These are phyloP conservation scores for Drosophila athabasca DNA, from an alignment of 1,140 invertebrate genomes.

Conservation along the genomic window DNA sequence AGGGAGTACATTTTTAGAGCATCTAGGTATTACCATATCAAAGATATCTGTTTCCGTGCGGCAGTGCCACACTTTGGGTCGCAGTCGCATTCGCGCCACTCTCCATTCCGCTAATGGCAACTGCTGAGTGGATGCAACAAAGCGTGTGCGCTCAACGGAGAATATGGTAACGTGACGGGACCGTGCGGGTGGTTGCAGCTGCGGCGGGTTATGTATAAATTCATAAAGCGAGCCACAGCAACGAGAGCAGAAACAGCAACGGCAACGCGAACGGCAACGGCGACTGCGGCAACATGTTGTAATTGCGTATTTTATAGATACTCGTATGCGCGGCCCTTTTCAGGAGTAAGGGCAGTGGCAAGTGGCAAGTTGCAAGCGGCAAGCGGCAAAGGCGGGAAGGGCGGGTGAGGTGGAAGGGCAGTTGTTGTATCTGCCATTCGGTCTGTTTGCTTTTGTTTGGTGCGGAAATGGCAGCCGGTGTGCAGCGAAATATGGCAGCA, in stretches of 20 bases:
- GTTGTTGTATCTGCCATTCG: slow-evolving; percentile 54
- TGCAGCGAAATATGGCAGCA: slow-evolving; percentile 64
- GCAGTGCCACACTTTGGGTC: slow-evolving; percentile 5
- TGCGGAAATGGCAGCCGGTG: slow-evolving; percentile 77
- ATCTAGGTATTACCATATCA: slow-evolving; percentile 42
- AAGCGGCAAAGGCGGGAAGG: background rate
- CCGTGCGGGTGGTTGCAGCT: slow-evolving; percentile 20
- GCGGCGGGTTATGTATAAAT: slow-evolving; percentile 65
- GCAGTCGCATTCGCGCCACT: slow-evolving; percentile 8
- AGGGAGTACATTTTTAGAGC: slow-evolving; percentile 14
- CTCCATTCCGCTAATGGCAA: slow-evolving; percentile 58
- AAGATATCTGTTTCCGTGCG: slow-evolving; percentile 13
- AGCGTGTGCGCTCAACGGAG: slow-evolving; percentile 50
- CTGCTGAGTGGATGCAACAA: slow-evolving; percentile 80
- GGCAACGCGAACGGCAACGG: slow-evolving; percentile 39
- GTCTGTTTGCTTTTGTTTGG: slow-evolving; percentile 70
- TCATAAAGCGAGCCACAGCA: slow-evolving; percentile 62
- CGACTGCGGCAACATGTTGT: slow-evolving; percentile 76
- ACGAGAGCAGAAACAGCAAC: slow-evolving; percentile 16
- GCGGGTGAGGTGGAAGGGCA: slow-evolving; percentile 8
- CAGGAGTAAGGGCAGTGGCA: background rate
- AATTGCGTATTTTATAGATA: slow-evolving; percentile 80
- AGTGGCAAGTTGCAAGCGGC: background rate
- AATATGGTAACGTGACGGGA: background rate
- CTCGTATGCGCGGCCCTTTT: slow-evolving; percentile 36